Base-by-base conservation (phyloP, 2,113 vertebrate genomes). In the Pterocles gutturalis region DNA sequence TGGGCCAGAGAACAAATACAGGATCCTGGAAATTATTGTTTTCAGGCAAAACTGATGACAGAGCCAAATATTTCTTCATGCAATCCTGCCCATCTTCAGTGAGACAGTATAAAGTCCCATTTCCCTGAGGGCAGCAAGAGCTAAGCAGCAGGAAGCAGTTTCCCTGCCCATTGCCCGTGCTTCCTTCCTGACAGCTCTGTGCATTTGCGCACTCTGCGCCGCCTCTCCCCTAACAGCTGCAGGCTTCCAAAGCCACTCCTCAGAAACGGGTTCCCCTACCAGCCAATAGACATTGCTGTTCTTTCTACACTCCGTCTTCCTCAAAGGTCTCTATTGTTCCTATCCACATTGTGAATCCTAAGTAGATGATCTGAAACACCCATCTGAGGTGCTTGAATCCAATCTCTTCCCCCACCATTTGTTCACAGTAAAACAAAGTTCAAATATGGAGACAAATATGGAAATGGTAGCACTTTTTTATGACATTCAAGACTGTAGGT, bases 381-480 rank as follows among this genome's bases (percentile, higher is more conserved):
- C 73, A 28, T 15, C 64, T 9, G 34, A 83, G 54, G 80, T 36
- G 43, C 28, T 51, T 1, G 3, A 46, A 19, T 43, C 28, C 38
- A 78, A 34, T 22, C 7, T 17, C 7, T 16, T 25, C 3, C 16
- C 5, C 5, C 28, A 15, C 0, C 6, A 16, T 28, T 34, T 41
- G 14, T 31, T 76, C 26, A 25, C 41, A 60, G n/a, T 31, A 90
- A 58, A 29, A 7, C 10, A 49, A 21, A 54, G 11, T 26, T 82
- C 36, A 70, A 81, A 70, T 16, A 13, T 8, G 3, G 13, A 53
- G 9, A 31, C 15, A 80, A 45, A 48, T 31, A 75, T 2, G 11
- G 33, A 88, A 94, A 64, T 3, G 9, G 14, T 4, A 65, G 9
- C 9, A 33, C 36, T 78, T 70, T 83, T 86, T 66, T 90, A 22